Percentiles rank a stretch among this genome's conserved stretches.
phyloP scores from a whole-genome alignment of 2,797 vertebrate species.

The Siniperca undulata region DNA sequence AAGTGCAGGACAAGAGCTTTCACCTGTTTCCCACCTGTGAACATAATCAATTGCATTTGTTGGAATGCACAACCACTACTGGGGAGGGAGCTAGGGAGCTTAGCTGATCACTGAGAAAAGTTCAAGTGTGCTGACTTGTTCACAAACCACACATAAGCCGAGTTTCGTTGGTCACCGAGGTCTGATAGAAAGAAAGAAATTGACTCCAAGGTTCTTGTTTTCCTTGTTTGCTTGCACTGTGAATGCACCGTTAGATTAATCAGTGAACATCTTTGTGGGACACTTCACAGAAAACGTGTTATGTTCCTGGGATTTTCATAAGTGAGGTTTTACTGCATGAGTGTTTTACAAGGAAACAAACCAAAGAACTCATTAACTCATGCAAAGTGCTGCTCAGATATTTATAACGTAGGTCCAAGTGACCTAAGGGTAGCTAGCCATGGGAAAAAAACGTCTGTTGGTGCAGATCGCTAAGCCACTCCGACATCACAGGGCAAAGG shows the following conservation, averaged over 20 bases:
- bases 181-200: neutral
- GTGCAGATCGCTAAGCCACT: constrained; percentile 8
- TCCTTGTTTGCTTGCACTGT: neutral
- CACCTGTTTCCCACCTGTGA: neutral
- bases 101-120: neutral
- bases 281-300: neutral
- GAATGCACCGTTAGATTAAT: neutral
- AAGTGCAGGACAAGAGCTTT: neutral
- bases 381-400: constrained; percentile 23
- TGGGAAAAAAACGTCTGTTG: neutral
- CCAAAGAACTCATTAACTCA: constrained; percentile 12
- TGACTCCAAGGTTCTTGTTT: neutral
- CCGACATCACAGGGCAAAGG: constrained; percentile 48
- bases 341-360: constrained; percentile 20
- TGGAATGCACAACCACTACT: neutral
- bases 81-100: neutral
- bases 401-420: constrained; percentile 9
- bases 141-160: neutral
- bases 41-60: neutral
- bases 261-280: neutral
- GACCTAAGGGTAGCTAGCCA: constrained; percentile 38
- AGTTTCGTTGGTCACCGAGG: constrained; percentile 16
- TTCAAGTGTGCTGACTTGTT: constrained; percentile 12
- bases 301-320: neutral
- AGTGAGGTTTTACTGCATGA: neutral